Percentiles rank a stretch among this genome's conserved stretches.
phyloP scores from a whole-genome alignment of 2,888 invertebrate genomes.

The Hydraecia micacea region DNA sequence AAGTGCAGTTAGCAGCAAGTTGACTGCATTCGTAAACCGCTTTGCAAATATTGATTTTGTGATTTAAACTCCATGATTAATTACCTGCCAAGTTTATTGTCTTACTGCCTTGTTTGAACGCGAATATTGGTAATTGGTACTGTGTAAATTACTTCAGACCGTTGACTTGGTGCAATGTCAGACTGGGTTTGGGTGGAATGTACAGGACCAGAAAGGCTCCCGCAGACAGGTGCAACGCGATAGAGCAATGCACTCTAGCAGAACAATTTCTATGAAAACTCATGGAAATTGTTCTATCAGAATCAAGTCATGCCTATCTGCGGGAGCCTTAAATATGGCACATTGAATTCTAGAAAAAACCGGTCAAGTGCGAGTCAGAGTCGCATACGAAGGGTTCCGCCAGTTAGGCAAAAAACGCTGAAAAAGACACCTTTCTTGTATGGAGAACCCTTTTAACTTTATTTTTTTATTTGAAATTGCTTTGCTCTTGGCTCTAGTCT shows the following conservation, averaged over 20 bases:
- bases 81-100: slow-evolving; percentile 77
- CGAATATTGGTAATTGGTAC: slow-evolving; percentile 38
- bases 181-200: slow-evolving; percentile 9
- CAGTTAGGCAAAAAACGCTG: too few relatives aligned
- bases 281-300: not conserved
- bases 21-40: slow-evolving; percentile 63
- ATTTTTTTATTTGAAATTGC: too few relatives aligned
- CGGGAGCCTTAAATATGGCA: not conserved
- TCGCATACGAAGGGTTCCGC: too few relatives aligned
- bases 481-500: too few relatives aligned
- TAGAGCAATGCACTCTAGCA: not conserved
- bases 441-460: too few relatives aligned
- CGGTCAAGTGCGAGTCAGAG: too few relatives aligned
- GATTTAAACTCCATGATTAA: slow-evolving; percentile 77
- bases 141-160: slow-evolving; percentile 46
- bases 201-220: not conserved
- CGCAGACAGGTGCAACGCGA: not conserved
- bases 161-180: slow-evolving; percentile 31
- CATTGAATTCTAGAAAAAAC: not conserved
- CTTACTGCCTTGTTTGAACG: slow-evolving; percentile 61
- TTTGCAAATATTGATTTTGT: slow-evolving; percentile 76
- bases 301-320: not conserved
- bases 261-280: not conserved
- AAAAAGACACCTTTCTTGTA: too few relatives aligned
- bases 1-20: slow-evolving; percentile 62